Base-by-base conservation (phyloP, 2,797 vertebrate genomes). In the Catamblyrhynchus diadema region DNA sequence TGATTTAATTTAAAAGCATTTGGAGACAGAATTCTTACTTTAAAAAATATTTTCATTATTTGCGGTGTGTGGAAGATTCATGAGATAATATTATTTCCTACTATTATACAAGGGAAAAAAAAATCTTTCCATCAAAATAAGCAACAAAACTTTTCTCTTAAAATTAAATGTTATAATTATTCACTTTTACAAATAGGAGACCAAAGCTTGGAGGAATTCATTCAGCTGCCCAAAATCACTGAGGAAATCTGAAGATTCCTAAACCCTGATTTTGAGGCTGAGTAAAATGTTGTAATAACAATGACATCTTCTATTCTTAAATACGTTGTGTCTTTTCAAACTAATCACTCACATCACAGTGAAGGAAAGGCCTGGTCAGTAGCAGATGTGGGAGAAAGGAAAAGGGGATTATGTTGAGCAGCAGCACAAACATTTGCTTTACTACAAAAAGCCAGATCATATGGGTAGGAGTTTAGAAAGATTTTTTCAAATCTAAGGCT, bases 351-450 rank as follows among this genome's bases (percentile, higher is more conserved):
- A 51, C 39, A 53, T 57, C 85, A 28, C 79, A 85, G 90, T 47
- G 57, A 82, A 94, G 74, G 89, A 80, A 85, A 92, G 25, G 69
- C 17, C 65, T 86, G 84, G 90, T 65, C 81, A 86, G 79, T 65
- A 93, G 93, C 88, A 93, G 92, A 91, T 86, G 84, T 83, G 75
- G 57, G 32, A 95, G 86, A 94, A 95, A 93, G 88, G 92, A 95
- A 95, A 87, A 88, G 33, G 93, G 69, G 88, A 95, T 95, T 95
- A 89, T 27, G 24, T 30, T 87, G 74, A 93, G 71, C 45, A 94
- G 95, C 73, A 95, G 50, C 80, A 84, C 88, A 95, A 96, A 95
- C 80, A 95, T 96, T 94, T 94, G 77, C 77, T 94, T 96, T 94
- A 91, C 91, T 93, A 41, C 77, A 67, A 67, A 67, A 80, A 80